Evolutionary conservation across 1,140 invertebrate species (phyloP).

Genomic region (Dysdera silvatica): DNA sequence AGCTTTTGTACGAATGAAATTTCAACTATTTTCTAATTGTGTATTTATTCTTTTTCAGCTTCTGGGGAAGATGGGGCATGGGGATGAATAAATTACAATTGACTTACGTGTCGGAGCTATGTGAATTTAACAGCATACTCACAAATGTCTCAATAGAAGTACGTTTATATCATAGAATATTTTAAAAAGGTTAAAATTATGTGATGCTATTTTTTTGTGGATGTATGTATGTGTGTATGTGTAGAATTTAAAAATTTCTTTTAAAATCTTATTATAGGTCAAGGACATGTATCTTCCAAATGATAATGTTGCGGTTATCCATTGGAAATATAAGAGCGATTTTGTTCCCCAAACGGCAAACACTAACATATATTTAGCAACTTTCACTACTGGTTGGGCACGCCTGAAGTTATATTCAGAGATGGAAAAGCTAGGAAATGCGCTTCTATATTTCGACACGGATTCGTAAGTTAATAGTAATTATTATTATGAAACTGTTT

Average conservation of each 20-base stretch:
- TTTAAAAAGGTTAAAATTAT: too few relatives aligned
- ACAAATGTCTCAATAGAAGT: not conserved
- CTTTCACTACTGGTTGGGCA: conserved; percentile 2
- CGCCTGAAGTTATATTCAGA: not conserved
- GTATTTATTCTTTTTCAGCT: too few relatives aligned
- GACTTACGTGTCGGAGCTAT: not conserved
- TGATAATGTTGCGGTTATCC: not conserved
- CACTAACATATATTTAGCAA: not conserved
- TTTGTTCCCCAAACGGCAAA: not conserved
- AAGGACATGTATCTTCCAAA: not conserved
- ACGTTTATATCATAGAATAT: too few relatives aligned
- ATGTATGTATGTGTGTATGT: not conserved
- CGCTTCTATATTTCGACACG: not conserved
- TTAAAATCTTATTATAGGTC: not conserved
- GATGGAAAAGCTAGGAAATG: not conserved
- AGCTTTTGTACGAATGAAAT: too few relatives aligned
- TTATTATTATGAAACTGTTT: too few relatives aligned
- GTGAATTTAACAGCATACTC: not conserved
- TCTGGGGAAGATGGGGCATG: conserved; percentile 9
- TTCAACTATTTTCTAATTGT: too few relatives aligned
- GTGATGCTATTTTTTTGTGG: not conserved
- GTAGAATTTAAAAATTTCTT: not conserved
- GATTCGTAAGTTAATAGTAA: too few relatives aligned
- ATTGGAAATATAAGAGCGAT: not conserved
- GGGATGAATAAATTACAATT: not conserved